Base-by-base conservation (phyloP, 2,797 vertebrate genomes). In the Chanos chanos region DNA sequence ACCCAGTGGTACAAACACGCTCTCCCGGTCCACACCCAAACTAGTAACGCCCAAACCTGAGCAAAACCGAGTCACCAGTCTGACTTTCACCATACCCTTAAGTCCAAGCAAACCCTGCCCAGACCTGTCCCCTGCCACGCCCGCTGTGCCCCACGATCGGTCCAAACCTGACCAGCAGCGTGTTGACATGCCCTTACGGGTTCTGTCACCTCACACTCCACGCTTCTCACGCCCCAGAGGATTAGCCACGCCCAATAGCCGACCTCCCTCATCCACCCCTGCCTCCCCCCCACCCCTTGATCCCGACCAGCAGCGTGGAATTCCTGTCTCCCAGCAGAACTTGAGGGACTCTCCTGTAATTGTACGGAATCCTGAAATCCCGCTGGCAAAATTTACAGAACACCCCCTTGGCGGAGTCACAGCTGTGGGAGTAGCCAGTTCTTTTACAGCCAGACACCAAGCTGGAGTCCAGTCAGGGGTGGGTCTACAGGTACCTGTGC, bases 21-120 rank as follows among this genome's bases (percentile, higher is more conserved):
- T 82, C 60, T n/a, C n/a, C n/a, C n/a, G n/a, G n/a, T n/a, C n/a
- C n/a, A 73, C 70, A 40, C 69, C 71, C 39, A 93, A 91, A 68
- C 72, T 85, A 52, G 82, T 85, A 7, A 83, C 85, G 0, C 81
- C 86, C 2, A 85, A 87, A 51, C 83, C 81, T 72, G 82, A 81
- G 45, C 90, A 86, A 27, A 92, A 92, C 28, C 85, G 88, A 49
- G 93, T 94, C 77, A 92, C 88, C 75, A 94, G 87, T 81, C 83
- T 94, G 34, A 94, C 90, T 22, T 95, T 95, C 81, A 94, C 92
- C 1, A 92, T 96, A 30, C 93, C 94, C 70, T 92, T 94, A 86
- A 95, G 93, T 76, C 94, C 94, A 7, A 91, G 89, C 76, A 93
- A 93, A 66, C 81, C 92, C 70, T 93, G 92, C 75, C 73, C 90